These are phyloP conservation scores for Octodonta nipae DNA, from an alignment of 2,888 invertebrate species.

Conservation along the genomic window DNA sequence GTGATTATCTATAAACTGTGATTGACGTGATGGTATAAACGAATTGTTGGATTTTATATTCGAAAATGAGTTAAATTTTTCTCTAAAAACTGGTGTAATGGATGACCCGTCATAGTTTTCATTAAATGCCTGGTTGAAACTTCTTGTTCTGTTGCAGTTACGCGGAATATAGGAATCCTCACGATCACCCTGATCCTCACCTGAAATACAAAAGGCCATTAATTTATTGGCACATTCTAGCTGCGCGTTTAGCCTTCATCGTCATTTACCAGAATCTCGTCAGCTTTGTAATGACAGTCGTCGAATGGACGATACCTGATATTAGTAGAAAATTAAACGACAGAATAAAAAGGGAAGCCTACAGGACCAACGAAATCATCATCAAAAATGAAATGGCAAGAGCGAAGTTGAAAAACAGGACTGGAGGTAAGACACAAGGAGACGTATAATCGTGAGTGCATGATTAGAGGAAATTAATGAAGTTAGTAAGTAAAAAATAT, in stretches of 20 bases:
- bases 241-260: conserved; percentile 60
- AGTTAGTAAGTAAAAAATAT: neutral
- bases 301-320: conserved; percentile 69
- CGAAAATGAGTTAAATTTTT: too few relatives aligned
- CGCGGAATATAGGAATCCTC: conserved; percentile 54
- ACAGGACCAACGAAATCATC: conserved; percentile 58
- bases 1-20: too few relatives aligned
- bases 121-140: too few relatives aligned
- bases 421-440: conserved; percentile 6
- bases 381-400: conserved; percentile 53
- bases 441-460: too few relatives aligned
- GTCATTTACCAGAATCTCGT: conserved; percentile 71
- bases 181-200: conserved; percentile 36
- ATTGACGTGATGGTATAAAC: too few relatives aligned
- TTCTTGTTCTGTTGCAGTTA: conserved; percentile 45
- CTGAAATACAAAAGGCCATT: conserved; percentile 47
- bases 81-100: too few relatives aligned
- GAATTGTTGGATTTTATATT: too few relatives aligned
- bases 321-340: conserved; percentile 55
- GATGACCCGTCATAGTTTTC: too few relatives aligned
- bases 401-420: conserved; percentile 24
- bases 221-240: conserved; percentile 62
- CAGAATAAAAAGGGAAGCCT: conserved; percentile 58
- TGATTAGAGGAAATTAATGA: too few relatives aligned
- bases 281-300: conserved; percentile 52